Evolutionary conservation across 2,888 invertebrate species (phyloP).

Genomic region (Neoascia interrupta): DNA sequence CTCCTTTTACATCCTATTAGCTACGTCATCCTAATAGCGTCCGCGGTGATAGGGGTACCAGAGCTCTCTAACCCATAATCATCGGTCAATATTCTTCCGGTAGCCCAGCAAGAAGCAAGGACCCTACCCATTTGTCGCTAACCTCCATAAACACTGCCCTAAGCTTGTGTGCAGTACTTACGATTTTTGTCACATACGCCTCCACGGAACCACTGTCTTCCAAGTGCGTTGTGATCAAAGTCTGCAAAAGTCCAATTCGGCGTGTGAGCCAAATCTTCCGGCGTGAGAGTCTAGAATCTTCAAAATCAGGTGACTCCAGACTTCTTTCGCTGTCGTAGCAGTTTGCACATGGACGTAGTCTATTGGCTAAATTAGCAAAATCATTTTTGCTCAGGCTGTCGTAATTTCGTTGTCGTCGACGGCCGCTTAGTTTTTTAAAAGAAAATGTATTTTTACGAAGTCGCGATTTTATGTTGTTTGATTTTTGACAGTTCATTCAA

Average conservation of each 20-base stretch:
- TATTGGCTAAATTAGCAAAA: no score
- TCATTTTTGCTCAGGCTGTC: no score
- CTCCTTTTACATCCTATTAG: constrained; percentile 63
- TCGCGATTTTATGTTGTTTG: no score
- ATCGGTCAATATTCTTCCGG: constrained; percentile 70
- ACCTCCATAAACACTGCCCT: constrained; percentile 63
- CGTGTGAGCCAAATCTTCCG: no score
- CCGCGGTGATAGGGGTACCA: constrained; percentile 70
- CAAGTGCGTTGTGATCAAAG: constrained; percentile 67
- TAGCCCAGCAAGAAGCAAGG: constrained; percentile 72
- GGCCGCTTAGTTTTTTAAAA: no score
- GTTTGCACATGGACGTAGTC: no score
- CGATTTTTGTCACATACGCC: constrained; percentile 71
- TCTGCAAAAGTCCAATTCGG: constrained; percentile 70
- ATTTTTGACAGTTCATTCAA: no score
- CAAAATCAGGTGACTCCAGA: no score
- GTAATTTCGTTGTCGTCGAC: no score
- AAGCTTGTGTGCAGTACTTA: constrained; percentile 72
- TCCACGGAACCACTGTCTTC: constrained; percentile 71
- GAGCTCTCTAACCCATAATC: constrained; percentile 69
- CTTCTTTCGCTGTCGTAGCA: no score
- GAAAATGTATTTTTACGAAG: no score
- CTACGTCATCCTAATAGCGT: constrained; percentile 72
- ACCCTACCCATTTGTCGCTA: constrained; percentile 71
- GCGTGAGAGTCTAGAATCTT: no score